Evolutionary conservation across 2,888 invertebrate species (phyloP), one percentile per base, ranked within the genome.

Genomic region (Philereme vetulata): DNA sequence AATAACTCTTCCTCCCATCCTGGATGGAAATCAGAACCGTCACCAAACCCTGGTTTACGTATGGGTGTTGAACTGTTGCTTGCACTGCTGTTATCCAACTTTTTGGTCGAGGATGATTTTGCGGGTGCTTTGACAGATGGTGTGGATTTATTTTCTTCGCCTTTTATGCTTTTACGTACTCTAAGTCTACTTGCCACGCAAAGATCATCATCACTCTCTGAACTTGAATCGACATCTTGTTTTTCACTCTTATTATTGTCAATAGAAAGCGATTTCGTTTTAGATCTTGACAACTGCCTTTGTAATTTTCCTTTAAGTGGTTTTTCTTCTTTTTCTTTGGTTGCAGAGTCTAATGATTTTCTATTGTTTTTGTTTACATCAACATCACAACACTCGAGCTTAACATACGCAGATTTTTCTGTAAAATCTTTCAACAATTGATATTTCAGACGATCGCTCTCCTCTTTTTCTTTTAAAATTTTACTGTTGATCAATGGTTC

Each of bases 1-100:
- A 96, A 96, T 11, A 97, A 93, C 76, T 97, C 97, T 77, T 96
- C 95, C 85, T 96, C 96, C 96, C 96, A 96, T 0, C 96, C 96
- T 0, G 96, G 96, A 70, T 94, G 93, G 75, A 96, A 96, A 76
- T 95, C 95, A 45, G 95, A 94, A 38, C 95, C 95, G 78, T 95
- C 95, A 4, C 95, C 95, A 76, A 95, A 95, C 38, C 93, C 88
- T n/a, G 94, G 93, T 79, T 95, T 95, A 36, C 84, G 82, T 33
- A 85, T 68, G 10, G 84, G 83, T 7, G 86, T 87, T 7, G 88
- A 88, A 73, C 83, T 81, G 62, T 76, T 84, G 67, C 85, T 87
- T 46, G 80, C 77, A 63, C 76, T 80, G 61, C 79, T 85, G 48
- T 64, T 81, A 58, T 92, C 88, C 63, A 82, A 72, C 77, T 85